Conservation (phyloP, 2,113 vertebrate species). For the Pseudopipra pipra region DNA sequence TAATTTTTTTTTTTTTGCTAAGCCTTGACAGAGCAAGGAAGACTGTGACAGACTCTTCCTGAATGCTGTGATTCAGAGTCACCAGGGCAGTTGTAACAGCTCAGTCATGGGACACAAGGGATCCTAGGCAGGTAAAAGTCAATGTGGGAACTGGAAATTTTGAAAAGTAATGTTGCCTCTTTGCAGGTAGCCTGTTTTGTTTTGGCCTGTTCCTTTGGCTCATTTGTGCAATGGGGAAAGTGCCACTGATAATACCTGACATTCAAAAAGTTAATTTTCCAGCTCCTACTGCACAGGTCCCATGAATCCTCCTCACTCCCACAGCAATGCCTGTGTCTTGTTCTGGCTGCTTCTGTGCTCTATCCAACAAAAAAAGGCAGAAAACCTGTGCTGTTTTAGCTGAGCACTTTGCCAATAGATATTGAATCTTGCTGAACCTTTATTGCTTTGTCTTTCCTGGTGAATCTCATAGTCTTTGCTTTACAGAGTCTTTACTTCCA, state of each 20-base stretch:
- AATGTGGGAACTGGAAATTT: not conserved
- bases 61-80: constrained; percentile 4
- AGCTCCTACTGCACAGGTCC: not conserved
- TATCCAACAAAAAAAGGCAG: rapidly evolving
- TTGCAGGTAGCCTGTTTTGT: not conserved
- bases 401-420: not conserved
- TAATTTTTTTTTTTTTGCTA: not conserved
- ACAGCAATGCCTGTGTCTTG: not conserved
- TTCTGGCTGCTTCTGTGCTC: not conserved
- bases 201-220: not conserved
- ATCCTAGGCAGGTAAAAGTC: not conserved
- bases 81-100: not conserved
- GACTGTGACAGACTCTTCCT: constrained; percentile 3
- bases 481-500: not conserved
- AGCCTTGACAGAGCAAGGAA: not conserved
- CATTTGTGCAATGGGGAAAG: not conserved
- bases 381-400: not conserved
- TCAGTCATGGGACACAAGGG: not conserved
- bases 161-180: not conserved
- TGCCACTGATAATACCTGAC: not conserved
- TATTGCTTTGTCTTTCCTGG: not conserved
- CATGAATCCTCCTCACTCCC: not conserved
- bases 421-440: not conserved
- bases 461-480: not conserved
- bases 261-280: not conserved